Percentiles rank a stretch among this genome's conserved stretches.
These are phyloP conservation scores for Actias luna DNA, from an alignment of 2,888 invertebrate species.

Conservation along the genomic window DNA sequence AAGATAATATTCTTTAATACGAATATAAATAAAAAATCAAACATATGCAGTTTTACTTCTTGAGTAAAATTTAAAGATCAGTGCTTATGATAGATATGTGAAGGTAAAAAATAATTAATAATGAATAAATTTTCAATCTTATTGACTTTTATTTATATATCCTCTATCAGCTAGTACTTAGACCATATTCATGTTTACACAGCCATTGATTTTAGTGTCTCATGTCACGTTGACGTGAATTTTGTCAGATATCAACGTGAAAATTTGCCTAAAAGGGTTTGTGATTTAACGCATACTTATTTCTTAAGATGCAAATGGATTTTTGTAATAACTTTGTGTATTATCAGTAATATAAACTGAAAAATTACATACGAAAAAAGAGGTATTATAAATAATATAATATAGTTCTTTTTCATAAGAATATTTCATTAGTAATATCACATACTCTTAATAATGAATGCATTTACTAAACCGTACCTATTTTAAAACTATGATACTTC, in stretches of 20 bases:
- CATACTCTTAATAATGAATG: too few relatives aligned
- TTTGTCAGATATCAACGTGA: background rate
- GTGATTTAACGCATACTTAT: background rate
- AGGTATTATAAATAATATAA: too few relatives aligned
- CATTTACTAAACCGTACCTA: too few relatives aligned
- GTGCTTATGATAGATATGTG: background rate
- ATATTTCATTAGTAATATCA: too few relatives aligned
- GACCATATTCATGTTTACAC: background rate
- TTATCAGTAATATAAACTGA: background rate
- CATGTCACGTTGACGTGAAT: background rate
- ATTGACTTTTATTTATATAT: background rate
- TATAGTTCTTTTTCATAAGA: too few relatives aligned
- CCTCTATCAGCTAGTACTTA: background rate
- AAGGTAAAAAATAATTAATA: too few relatives aligned
- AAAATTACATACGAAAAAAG: background rate
- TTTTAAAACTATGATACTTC: too few relatives aligned
- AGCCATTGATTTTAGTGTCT: background rate
- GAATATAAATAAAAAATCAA: too few relatives aligned
- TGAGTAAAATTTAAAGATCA: background rate
- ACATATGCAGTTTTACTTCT: background rate
- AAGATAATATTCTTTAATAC: too few relatives aligned
- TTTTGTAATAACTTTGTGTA: background rate
- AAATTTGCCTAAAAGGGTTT: slow-evolving; percentile 7
- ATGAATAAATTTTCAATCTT: background rate
- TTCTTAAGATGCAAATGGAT: background rate